Base-by-base conservation (phyloP, 2,888 invertebrate species). In the Blastobasis adustella region DNA sequence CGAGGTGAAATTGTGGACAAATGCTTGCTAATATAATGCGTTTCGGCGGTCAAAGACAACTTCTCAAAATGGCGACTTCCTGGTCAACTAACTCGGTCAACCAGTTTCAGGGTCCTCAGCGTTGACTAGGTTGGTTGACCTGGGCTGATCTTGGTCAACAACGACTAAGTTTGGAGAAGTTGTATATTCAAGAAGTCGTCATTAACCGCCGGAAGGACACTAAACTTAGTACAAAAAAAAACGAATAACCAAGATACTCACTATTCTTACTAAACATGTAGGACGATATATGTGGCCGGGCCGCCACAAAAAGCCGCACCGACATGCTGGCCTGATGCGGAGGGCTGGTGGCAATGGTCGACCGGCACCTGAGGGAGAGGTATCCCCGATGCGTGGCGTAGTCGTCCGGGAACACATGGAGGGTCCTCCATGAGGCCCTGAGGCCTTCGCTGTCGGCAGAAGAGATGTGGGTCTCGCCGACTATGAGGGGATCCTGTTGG, bases 181-280 rank as follows among this genome's bases (percentile, higher is more conserved):
- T n/a, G n/a, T n/a, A 45, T 45, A 45, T 10, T 45, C 45, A 10
- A n/a, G 45, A 8, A 7, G 37, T 45, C 23, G 23, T 45, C 37
- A 8, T 10, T 37, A 36, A 6, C 36, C 1, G 9, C 4, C 23
- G 23, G 36, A 45, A 45, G 6, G 4, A 43, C 6, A 10, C 10
- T 5, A 10, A 43, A 5, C 8, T 10, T 43, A 23, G 39, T 45
- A 39, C n/a, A 7, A 47, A 49, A 47, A 23, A 6, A 52, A 46
- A n/a, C 7, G 10, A 10, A 42, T 10, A 10, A 38, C 6, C n/a
- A n/a, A 10, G 1, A 56, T 58, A 86, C 87, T 83, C 63, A 87
- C 87, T 86, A 68, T 85, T 87, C 73, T 86, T 87, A 76, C 87
- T 87, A 73, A 87, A 84, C 85, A 86, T 86, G 63, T 82, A 86